Percentiles rank a stretch among this genome's conserved stretches.
Evolutionary conservation across 2,113 vertebrate species (phyloP).

Genomic region (Sturnira hondurensis): DNA sequence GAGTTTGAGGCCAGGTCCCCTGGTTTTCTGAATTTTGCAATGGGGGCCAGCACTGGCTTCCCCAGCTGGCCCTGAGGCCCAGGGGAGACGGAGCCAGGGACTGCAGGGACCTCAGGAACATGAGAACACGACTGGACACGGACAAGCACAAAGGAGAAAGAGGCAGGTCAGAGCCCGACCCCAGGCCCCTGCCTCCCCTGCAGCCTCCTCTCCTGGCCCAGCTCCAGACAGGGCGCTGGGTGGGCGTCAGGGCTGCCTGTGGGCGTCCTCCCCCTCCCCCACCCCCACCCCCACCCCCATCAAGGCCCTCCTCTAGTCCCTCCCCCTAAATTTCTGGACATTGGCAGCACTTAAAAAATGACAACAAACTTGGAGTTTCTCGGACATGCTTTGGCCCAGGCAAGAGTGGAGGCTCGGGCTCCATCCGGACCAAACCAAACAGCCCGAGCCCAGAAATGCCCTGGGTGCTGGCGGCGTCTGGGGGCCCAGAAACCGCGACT

Average conservation of each 20-base stretch:
- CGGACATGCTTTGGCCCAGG: not conserved
- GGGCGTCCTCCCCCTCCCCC: not conserved
- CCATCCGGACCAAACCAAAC: conserved; percentile 22
- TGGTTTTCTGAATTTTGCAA: not conserved
- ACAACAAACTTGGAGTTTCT: not conserved
- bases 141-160: not conserved
- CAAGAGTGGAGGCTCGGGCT: not conserved
- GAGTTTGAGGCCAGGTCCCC: not conserved
- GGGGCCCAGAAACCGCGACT: not conserved
- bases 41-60: not conserved
- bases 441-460: not conserved
- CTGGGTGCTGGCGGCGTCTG: not conserved
- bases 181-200: accelerated
- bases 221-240: accelerated
- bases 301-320: not conserved
- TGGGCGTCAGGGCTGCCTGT: accelerated
- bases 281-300: not conserved
- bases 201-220: too few relatives aligned
- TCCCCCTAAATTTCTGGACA: not conserved
- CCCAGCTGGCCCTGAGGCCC: not conserved
- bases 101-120: accelerated
- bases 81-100: not conserved
- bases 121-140: not conserved
- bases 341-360: not conserved
- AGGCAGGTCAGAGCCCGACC: not conserved